Conservation (phyloP, 2,797 vertebrate species). For the Lindbergichthys nudifrons region DNA sequence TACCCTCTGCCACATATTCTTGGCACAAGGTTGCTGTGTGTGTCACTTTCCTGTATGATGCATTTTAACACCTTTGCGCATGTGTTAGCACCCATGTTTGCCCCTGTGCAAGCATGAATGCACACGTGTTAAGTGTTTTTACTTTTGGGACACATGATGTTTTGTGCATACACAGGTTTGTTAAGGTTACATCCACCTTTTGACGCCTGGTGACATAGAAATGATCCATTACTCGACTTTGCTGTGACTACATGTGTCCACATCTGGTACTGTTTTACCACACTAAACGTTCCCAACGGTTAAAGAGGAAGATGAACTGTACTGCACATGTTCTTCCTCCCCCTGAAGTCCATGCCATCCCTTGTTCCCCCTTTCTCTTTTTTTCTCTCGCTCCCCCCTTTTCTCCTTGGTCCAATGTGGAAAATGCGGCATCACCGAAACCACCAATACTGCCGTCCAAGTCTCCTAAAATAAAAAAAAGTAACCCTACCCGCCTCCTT, state of each 20-base stretch:
- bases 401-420: constrained; percentile 76
- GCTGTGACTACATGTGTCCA: constrained; percentile 3
- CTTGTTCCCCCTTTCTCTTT: constrained; percentile 49
- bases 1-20: constrained; percentile 37
- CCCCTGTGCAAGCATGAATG: not conserved
- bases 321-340: constrained; percentile 60
- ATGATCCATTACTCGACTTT: constrained; percentile 12
- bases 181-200: not conserved
- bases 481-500: constrained; percentile 66
- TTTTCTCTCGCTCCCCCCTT: constrained; percentile 24
- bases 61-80: constrained; percentile 50
- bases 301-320: constrained; percentile 32
- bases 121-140: constrained; percentile 9
- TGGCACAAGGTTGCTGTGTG: constrained; percentile 1
- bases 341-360: constrained; percentile 63
- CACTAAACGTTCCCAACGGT: constrained; percentile 35
- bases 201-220: not conserved
- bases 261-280: constrained; percentile 56
- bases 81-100: constrained; percentile 9
- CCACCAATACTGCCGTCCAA: constrained; percentile 73
- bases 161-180: not conserved
- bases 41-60: constrained; percentile 4
- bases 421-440: constrained; percentile 87
- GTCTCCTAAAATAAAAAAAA: constrained; percentile 79
- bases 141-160: not conserved